These are phyloP conservation scores for Psilopsiagon aymara DNA, from an alignment of 2,113 vertebrate species.

Conservation along the genomic window DNA sequence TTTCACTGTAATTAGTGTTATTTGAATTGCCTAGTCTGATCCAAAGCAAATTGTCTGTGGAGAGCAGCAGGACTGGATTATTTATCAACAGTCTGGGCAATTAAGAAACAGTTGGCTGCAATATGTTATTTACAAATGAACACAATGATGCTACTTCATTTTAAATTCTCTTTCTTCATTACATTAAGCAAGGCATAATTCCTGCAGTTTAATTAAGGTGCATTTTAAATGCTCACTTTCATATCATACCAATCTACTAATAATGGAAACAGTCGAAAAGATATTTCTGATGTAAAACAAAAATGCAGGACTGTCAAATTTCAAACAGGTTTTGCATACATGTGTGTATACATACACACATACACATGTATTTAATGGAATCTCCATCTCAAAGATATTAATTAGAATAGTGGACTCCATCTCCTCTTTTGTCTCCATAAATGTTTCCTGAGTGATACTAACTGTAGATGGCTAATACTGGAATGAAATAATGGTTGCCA, in stretches of 20 bases:
- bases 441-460: not conserved
- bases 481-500: not conserved
- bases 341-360: fast-evolving
- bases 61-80: conserved; percentile 88
- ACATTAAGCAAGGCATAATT: conserved; percentile 66
- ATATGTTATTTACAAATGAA: conserved; percentile 87
- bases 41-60: conserved; percentile 90
- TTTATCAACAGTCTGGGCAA: conserved; percentile 93
- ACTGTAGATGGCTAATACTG: not conserved
- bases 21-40: conserved; percentile 89
- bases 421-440: not conserved
- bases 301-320: not conserved
- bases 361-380: not conserved
- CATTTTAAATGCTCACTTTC: conserved; percentile 65
- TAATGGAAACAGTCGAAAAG: conserved; percentile 30
- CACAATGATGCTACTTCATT: conserved; percentile 76
- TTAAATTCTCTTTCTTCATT: conserved; percentile 76
- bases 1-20: conserved; percentile 84
- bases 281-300: conserved; percentile 10
- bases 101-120: conserved; percentile 93
- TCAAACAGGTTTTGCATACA: not conserved
- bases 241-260: conserved; percentile 47
- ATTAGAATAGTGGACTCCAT: not conserved
- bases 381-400: not conserved
- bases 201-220: conserved; percentile 72